Conservation (phyloP, 1,140 invertebrate genomes). For the Plutomurus gul region DNA sequence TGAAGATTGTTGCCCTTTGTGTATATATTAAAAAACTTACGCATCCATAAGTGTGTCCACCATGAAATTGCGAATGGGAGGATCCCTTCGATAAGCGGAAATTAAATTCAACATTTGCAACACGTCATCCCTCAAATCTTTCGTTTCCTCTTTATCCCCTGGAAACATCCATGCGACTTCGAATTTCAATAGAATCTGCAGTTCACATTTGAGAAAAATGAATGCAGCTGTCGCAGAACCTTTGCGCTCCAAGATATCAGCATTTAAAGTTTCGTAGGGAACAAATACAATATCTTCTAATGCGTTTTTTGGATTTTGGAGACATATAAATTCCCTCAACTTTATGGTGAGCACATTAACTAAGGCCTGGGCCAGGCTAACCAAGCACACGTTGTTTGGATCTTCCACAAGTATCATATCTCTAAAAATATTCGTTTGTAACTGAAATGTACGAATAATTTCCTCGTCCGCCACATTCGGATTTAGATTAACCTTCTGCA, state of each 20-base stretch:
- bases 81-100: constrained; percentile 26
- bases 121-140: constrained; percentile 26
- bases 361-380: neutral
- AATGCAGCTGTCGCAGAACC: neutral
- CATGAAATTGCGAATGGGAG: constrained; percentile 32
- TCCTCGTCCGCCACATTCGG: neutral
- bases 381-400: neutral
- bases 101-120: constrained; percentile 34
- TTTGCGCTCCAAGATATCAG: neutral
- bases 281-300: constrained; percentile 10
- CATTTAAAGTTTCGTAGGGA: constrained; percentile 1
- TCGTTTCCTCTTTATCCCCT: neutral
- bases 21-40: constrained; percentile 7
- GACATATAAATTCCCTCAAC: neutral
- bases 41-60: neutral
- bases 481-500: neutral
- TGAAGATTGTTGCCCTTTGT: neutral
- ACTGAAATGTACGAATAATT: neutral
- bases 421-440: neutral
- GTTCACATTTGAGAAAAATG: constrained; percentile 27
- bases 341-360: neutral
- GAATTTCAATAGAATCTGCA: constrained; percentile 37
- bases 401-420: neutral
- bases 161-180: constrained; percentile 33
- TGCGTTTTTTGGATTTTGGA: neutral